Percentiles rank a stretch among this genome's conserved stretches.
phyloP scores from a whole-genome alignment of 1,140 invertebrate genomes.

The Argopecten irradians region DNA sequence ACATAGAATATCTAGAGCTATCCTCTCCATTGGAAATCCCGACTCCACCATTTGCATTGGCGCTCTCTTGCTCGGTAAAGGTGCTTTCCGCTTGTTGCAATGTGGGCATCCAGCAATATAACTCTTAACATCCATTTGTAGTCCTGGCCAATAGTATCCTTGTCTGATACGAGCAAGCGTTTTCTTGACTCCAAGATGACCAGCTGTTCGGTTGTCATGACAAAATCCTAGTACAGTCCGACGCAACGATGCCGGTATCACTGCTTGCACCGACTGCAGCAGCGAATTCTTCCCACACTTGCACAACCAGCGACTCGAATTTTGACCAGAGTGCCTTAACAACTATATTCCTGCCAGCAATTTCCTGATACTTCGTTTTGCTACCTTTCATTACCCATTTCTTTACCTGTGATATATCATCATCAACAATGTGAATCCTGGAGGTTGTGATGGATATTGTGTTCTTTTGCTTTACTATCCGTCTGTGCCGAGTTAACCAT shows the following conservation, averaged over 20 bases:
- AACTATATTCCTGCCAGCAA: constrained; percentile 7
- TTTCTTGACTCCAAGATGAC: constrained; percentile 38
- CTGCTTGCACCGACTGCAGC: constrained; percentile 12
- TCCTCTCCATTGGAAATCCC: too few relatives aligned
- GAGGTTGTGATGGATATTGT: neutral
- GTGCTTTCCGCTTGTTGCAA: too few relatives aligned
- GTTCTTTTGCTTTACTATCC: neutral
- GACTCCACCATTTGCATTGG: too few relatives aligned
- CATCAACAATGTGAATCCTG: neutral
- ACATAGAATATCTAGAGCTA: too few relatives aligned
- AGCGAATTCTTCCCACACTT: neutral
- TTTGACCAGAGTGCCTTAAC: constrained; percentile 33
- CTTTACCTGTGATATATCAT: neutral
- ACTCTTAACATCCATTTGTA: constrained; percentile 24
- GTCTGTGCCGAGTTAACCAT: neutral
- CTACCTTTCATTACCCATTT: constrained; percentile 9
- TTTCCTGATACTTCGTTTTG: neutral
- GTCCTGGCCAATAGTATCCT: constrained; percentile 38
- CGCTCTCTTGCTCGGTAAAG: too few relatives aligned
- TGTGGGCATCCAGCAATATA: constrained; percentile 29
- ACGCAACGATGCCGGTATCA: neutral
- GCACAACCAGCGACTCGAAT: neutral
- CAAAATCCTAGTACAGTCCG: constrained; percentile 8
- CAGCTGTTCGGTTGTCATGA: constrained; percentile 33
- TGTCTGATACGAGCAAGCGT: constrained; percentile 35